Evolutionary conservation across 2,888 invertebrate genomes (phyloP).

Genomic region (Phorcus lineatus): DNA sequence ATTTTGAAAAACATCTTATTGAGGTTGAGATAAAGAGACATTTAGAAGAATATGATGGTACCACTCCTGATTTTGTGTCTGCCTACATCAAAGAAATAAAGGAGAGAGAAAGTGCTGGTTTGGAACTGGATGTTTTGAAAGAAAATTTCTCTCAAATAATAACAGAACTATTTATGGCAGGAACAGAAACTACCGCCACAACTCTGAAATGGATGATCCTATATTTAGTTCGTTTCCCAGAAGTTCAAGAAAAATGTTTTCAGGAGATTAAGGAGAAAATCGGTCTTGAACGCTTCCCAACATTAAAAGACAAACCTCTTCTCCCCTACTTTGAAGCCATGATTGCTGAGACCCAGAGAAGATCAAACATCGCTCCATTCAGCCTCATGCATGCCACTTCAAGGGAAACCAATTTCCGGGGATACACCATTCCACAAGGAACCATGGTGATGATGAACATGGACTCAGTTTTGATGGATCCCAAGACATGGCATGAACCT

Average conservation of each 20-base stretch:
- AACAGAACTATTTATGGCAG: conserved; percentile 41
- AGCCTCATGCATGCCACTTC: conserved; percentile 44
- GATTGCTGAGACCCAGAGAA: conserved; percentile 37
- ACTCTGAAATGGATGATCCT: conserved; percentile 86
- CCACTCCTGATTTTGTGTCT: conserved; percentile 12
- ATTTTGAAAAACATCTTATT: background rate
- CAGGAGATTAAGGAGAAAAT: conserved; percentile 53
- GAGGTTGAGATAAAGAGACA: background rate
- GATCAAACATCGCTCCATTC: conserved; percentile 47
- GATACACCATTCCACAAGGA: too few relatives aligned
- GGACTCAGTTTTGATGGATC: conserved; percentile 40
- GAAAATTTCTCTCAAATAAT: conserved; percentile 24
- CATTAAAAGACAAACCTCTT: conserved; percentile 8
- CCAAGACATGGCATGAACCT: conserved; percentile 40
- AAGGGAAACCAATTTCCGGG: conserved; percentile 41
- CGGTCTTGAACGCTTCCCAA: conserved; percentile 27
- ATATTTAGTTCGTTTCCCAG: conserved; percentile 85
- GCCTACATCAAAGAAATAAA: conserved; percentile 24
- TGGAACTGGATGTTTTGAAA: background rate
- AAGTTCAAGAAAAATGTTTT: conserved; percentile 72
- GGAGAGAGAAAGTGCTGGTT: conserved; percentile 15
- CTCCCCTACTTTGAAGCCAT: conserved; percentile 27
- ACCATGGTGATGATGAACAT: too few relatives aligned
- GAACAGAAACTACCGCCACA: conserved; percentile 75
- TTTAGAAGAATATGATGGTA: conserved; percentile 13